These are phyloP conservation scores for Molanna angustata DNA, from an alignment of 2,888 invertebrate genomes.

Conservation along the genomic window DNA sequence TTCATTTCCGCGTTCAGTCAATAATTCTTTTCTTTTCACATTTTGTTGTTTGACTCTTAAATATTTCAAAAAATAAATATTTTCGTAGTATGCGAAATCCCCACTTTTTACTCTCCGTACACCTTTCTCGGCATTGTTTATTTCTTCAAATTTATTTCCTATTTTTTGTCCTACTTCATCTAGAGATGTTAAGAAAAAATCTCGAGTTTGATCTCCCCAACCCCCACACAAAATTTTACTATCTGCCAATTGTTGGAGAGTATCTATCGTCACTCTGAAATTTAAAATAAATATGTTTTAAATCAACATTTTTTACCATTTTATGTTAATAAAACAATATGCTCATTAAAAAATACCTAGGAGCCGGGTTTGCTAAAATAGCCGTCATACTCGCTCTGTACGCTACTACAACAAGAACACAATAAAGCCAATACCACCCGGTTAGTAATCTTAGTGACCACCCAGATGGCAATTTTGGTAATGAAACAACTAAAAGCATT, in stretches of 20 bases:
- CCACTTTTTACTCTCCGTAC: conserved; percentile 68
- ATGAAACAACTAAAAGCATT: conserved; percentile 75
- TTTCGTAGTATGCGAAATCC: conserved; percentile 77
- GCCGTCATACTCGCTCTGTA: conserved; percentile 85
- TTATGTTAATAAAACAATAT: neutral
- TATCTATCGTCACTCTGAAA: conserved; percentile 75
- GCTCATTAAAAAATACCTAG: conserved; percentile 49
- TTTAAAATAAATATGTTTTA: neutral
- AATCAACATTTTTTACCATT: neutral
- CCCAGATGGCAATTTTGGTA: conserved; percentile 72
- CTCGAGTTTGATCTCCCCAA: conserved; percentile 68
- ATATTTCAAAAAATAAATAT: conserved; percentile 66
- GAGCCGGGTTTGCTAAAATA: conserved; percentile 74
- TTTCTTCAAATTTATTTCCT: conserved; percentile 62
- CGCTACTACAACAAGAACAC: conserved; percentile 72
- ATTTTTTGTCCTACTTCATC: conserved; percentile 67
- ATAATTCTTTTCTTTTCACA: conserved; percentile 38
- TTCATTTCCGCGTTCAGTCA: conserved; percentile 34
- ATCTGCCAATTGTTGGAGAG: conserved; percentile 64
- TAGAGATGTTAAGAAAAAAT: conserved; percentile 66
- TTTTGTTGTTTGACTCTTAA: conserved; percentile 59
- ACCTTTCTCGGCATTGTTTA: conserved; percentile 60
- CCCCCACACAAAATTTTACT: conserved; percentile 67
- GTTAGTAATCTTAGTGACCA: conserved; percentile 80
- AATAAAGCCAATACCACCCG: conserved; percentile 87